Evolutionary conservation across 2,888 invertebrate species (phyloP), one percentile per base, ranked within the genome.

Genomic region (Tetramorium bicarinatum): DNA sequence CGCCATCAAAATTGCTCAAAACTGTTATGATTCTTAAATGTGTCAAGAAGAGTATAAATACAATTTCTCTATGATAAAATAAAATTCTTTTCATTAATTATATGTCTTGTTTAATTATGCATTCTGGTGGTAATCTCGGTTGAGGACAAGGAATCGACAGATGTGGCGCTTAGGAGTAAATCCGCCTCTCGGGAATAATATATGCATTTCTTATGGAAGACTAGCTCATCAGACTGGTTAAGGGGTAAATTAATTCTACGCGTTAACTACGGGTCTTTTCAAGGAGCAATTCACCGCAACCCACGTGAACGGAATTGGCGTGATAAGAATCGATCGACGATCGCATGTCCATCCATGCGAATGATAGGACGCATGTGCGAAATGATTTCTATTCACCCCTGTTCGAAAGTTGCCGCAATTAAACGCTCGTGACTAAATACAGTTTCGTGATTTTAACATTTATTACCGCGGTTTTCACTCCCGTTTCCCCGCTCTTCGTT

Each of bases 181-280:
- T 29, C 29, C 6, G 44, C 0, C 34, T 1, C 34, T 8, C 21
- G 34, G 47, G 71, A 59, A 47, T 59, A 41, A 21, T 21, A 29
- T 25, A 34, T 79, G 59, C 13, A 59, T 79, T 59, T 59, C 59
- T 79, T 59, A 59, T n/a, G 18, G 11, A 4, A 59, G 38, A 47
- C 59, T 21, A 44, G 56, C 47, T 47, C 41, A 29, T 54, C 13
- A 38, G 41, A 6, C n/a, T 15, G 18, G 18, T 75, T 25, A 38
- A 52, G 8, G 41, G 47, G 6, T 79, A 71, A 71, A 79, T 79
- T 69, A 54, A 47, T 59, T 71, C 21, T 47, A 59, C 15, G 13
- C 15, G 34, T 47, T 47, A 47, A 59, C 47, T 79, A 44, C 18
- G 21, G 25, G 34, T 21, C 11, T 71, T 56, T 59, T 59, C 15